Percentiles rank a stretch among this genome's conserved stretches.
Evolutionary conservation across 2,888 invertebrate genomes (phyloP).

Genomic region (Parnassius orleans): DNA sequence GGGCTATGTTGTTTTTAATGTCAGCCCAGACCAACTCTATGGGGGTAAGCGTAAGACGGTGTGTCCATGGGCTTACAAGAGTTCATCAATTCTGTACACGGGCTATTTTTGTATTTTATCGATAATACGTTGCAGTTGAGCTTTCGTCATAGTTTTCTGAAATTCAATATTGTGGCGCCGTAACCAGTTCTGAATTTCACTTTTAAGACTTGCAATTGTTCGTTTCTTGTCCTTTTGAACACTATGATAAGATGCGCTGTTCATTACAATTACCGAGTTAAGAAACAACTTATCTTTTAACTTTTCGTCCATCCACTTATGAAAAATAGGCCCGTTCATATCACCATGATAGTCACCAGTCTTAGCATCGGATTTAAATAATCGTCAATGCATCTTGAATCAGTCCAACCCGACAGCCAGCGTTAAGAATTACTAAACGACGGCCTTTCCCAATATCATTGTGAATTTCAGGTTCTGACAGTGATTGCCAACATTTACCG

Average conservation of each 20-base stretch:
- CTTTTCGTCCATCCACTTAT: constrained; percentile 13
- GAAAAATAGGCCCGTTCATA: constrained; percentile 17
- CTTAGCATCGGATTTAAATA: too few relatives aligned
- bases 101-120: too few relatives aligned
- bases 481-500: background rate
- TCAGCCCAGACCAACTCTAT: too few relatives aligned
- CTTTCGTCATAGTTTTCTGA: constrained; percentile 19
- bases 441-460: background rate
- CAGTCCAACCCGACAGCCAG: too few relatives aligned
- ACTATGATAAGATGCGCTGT: constrained; percentile 17
- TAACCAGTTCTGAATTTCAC: constrained; percentile 30
- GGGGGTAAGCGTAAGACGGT: too few relatives aligned
- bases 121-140: too few relatives aligned
- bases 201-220: constrained; percentile 30
- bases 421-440: background rate
- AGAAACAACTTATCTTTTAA: constrained; percentile 12
- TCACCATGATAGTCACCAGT: too few relatives aligned
- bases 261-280: constrained; percentile 9
- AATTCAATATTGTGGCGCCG: constrained; percentile 27
- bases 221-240: constrained; percentile 34
- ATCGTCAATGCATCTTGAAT: too few relatives aligned
- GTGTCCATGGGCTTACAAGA: too few relatives aligned
- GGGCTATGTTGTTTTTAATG: too few relatives aligned
- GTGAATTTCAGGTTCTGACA: too few relatives aligned
- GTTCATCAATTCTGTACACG: too few relatives aligned